Evolutionary conservation across 2,888 invertebrate species (phyloP), one percentile per base, ranked within the genome.

Genomic region (Coelinius sp.): DNA sequence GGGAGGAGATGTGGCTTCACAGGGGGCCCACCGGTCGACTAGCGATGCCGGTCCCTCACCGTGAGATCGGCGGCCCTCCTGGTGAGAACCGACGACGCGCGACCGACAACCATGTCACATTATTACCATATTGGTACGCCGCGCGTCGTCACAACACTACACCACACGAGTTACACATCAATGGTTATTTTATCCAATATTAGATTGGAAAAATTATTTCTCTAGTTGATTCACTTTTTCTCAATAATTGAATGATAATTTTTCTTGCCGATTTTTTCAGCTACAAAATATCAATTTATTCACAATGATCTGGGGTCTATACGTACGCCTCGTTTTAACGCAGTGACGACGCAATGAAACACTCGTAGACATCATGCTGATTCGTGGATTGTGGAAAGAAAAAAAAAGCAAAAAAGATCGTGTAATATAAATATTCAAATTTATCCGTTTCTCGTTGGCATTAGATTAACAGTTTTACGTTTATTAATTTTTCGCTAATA

Each of bases 61-160:
- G 77, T 83, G 83, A 82, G 85, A 85, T 83, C 82, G 80, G n/a
- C 46, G 49, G 85, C 80, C 85, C 86, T 86, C 86, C 86, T 79
- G 86, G 83, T 80, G 86, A 77, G 86, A 85, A 78, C 80, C 84
- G 85, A 85, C 86, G 86, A 86, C 86, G 85, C 84, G 85, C 84
- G 83, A 86, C 85, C 86, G 85, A 85, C 86, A 86, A 86, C 85
- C 86, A 86, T 85, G 86, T 86, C 86, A 86, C 82, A 82, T 82
- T 82, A 83, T 82, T 84, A 85, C 86, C 86, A 85, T 86, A 86
- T 84, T 83, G 84, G 84, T 85, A 84, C 83, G 80, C 78, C 79
- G 78, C 81, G 82, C 81, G 81, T 84, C 85, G 85, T 85, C 85
- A 85, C 85, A 84, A 85, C 84, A 85, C 81, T 24, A 22, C 76